Base-by-base conservation (phyloP, 1,140 invertebrate genomes). In the Epicauta chinensis region DNA sequence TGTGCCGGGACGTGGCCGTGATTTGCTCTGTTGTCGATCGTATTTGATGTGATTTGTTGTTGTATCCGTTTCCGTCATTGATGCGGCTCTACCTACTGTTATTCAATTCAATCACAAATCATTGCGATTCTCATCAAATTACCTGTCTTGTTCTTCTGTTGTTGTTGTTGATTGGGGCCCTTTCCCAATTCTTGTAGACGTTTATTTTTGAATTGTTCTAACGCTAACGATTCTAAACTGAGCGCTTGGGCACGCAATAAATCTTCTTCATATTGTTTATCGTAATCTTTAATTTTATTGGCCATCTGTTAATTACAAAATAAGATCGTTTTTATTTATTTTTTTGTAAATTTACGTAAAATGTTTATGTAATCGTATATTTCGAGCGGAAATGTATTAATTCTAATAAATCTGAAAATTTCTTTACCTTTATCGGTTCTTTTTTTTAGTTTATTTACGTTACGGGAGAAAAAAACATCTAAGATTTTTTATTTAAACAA, bases 161-260 rank as follows among this genome's bases (percentile, higher is more conserved):
- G 23, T 23, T 55, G 43, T 55, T 42, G 15, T 56, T 45, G 31
- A 37, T 48, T 29, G 9, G 40, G 14, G 44, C 43, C 53, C 53
- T 58, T 56, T 48, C 51, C 60, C 16, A 66, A 64, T 52, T 73
- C 71, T 53, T 76, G 71, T 34, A 67, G 32, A 48, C 57, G 52
- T 56, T 80, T 81, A 64, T 83, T 76, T 63, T 81, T 77, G 70
- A 88, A 89, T 66, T 89, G 82, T 67, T 92, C 88, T 58, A 90
- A 72, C 5, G 87, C 88, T 51, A 89, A 74, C 65, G 82, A 88
- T 73, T 91, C 89, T 62, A 93, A 76, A 72, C 89, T 91, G 15
- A 93, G 71, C 44, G 88, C 87, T 68, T 86, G 87, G 4, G 89
- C 89, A 65, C 83, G 82, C 71, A 91, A 89, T 64, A 93, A 72